Base-by-base conservation (phyloP, 1,140 invertebrate species). In the Adoxophyes honmai region DNA sequence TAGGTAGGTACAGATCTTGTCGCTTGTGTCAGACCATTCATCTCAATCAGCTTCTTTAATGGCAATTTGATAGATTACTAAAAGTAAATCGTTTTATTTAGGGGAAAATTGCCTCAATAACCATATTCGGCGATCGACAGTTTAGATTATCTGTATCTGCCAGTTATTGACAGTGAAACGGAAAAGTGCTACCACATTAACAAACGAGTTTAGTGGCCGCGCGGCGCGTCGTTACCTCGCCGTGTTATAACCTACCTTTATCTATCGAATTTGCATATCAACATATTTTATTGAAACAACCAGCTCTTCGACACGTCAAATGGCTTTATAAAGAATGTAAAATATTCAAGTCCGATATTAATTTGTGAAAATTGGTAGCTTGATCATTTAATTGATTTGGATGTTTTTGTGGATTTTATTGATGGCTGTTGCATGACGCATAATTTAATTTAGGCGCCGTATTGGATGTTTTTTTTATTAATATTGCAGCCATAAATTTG, bases 241-340 rank as follows among this genome's bases (percentile, higher is more conserved):
- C 42, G 21, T 48, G 42, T 48, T 48, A 48, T 48, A 48, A 48
- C 42, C 42, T 75, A 73, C 70, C 77, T 73, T 76, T 78, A 78
- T 75, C 70, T 66, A 61, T 59, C 38, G 34, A 48, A 82, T 82
- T 80, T 76, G 64, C 77, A 82, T 83, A 75, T 68, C 60, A 73
- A 66, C 59, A 75, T 74, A 80, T 65, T 79, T 78, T 74, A 77
- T 64, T 64, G 64, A 36, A 57, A 67, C 39, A 59, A 57, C 64
- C 61, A 62, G 62, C 59, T 57, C 69, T 75, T 75, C 76, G 72
- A 80, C 72, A 70, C 68, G 62, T 66, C 60, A 65, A 66, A 82
- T 77, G 62, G 67, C 77, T 78, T 75, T 74, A 82, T 82, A 75
- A 62, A 60, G 75, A 64, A 74, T 72, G 59, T 58, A 62, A 66